Percentiles rank a stretch among this genome's conserved stretches.
Evolutionary conservation across 2,888 invertebrate genomes (phyloP).

Genomic region (Disparrhopalites patrizii): DNA sequence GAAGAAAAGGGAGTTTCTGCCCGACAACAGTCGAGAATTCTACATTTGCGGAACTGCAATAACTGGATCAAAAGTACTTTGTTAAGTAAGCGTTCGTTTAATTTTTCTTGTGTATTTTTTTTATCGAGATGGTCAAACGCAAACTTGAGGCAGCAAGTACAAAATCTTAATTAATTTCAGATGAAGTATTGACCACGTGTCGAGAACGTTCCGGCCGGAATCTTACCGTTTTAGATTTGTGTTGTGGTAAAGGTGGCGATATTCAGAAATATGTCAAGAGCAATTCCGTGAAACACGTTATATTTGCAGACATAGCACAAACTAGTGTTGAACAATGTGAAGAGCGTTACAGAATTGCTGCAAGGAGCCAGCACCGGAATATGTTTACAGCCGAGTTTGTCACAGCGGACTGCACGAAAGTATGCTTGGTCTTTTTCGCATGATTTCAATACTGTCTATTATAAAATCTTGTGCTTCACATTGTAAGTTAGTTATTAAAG

Average conservation of each 20-base stretch:
- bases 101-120: neutral
- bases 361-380: constrained; percentile 47
- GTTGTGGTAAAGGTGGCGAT: constrained; percentile 99
- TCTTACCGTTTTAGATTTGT: constrained; percentile 80
- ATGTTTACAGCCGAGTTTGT: constrained; percentile 84
- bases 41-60: constrained; percentile 92
- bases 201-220: constrained; percentile 22
- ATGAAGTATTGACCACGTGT: constrained; percentile 34
- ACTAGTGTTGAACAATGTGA: constrained; percentile 88
- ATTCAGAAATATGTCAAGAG: constrained; percentile 87
- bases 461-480: constrained; percentile 9
- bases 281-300: constrained; percentile 70
- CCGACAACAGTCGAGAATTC: constrained; percentile 83
- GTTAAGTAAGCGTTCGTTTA: constrained; percentile 63
- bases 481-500: constrained; percentile 6
- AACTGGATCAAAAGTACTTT: constrained; percentile 98
- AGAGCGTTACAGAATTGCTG: constrained; percentile 72
- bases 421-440: too few relatives aligned
- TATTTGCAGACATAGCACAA: constrained; percentile 90
- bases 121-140: neutral
- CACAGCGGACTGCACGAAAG: constrained; percentile 84
- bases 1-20: constrained; percentile 75
- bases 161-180: constrained; percentile 24
- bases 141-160: neutral
- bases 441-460: neutral